These are phyloP conservation scores for Clupea harengus DNA, from an alignment of 2,113 vertebrate species.

Conservation along the genomic window DNA sequence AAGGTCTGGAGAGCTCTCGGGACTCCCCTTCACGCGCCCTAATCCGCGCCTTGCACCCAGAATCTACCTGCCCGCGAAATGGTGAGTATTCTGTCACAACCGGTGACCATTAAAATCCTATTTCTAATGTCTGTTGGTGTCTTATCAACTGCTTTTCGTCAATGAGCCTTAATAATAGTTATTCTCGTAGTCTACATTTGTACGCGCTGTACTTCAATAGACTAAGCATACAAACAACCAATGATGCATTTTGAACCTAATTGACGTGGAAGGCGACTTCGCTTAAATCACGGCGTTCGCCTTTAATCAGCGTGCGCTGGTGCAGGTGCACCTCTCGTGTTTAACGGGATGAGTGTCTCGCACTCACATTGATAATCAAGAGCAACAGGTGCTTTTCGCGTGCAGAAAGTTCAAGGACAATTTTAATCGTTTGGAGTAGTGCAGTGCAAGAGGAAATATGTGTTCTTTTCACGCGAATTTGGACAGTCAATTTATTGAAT, in stretches of 20 bases:
- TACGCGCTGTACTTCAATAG: not conserved
- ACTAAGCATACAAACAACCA: not conserved
- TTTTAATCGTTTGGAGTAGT: not conserved
- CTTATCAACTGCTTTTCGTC: not conserved
- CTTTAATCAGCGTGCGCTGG: not conserved
- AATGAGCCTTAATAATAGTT: not conserved
- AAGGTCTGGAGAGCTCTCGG: conserved; percentile 69
- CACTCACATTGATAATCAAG: not conserved
- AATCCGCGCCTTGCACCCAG: conserved; percentile 42
- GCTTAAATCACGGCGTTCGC: not conserved
- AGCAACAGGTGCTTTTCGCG: not conserved
- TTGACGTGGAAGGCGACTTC: not conserved
- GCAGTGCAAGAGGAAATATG: not conserved
- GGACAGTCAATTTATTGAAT: not conserved
- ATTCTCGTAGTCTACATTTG: not conserved
- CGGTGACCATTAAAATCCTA: not conserved
- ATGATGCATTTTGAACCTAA: not conserved
- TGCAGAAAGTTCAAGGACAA: not conserved
- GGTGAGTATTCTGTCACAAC: conserved; percentile 69
- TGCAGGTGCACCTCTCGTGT: not conserved
- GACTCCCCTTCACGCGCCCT: conserved; percentile 59
- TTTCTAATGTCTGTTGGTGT: not conserved
- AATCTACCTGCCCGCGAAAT: conserved; percentile 60
- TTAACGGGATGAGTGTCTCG: not conserved
- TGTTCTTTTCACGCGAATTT: not conserved